Evolutionary conservation across 2,113 vertebrate genomes (phyloP), one percentile per base, ranked within the genome.

Genomic region (Dendropsophus ebraccatus): DNA sequence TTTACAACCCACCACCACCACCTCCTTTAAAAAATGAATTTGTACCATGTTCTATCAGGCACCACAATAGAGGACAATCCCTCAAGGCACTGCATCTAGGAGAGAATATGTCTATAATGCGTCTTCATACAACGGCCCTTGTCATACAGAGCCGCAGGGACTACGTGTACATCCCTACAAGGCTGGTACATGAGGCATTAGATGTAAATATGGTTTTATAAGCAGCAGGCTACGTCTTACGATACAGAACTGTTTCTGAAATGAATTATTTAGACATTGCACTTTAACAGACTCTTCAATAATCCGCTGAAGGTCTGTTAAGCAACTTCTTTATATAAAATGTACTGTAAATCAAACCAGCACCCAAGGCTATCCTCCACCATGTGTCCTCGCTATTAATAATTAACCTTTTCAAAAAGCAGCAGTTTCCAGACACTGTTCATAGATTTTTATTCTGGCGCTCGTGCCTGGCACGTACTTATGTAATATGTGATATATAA

Each of bases 401-500:
- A 75, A 75, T 84, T 84, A 58, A 84, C 65, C 67, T 72, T 41
- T 49, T 83, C 14, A 73, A 83, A 83, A 73, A 25, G 47, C 47
- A 58, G 82, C 67, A 10, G 30, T 21, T 72, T 56, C 13, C 49
- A 69, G 47, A 47, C 45, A 54, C 30, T 17, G 28, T 12, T 45
- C 52, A 41, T 50, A 12, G 37, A 50, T 50, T 52, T 32, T 16
- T 52, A 69, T 28, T 74, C 23, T 14, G 4, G 82, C 13, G 9
- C 14, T 28, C 52, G n/a, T 74, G 16, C 41, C 41, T 49, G 6
- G 72, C 72, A 16, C 11, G 2, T 14, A 25, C n/a, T 28, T 37
- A 14, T 70, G 60, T 0, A 16, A 41, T 11, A n/a, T 72, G 81
- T 25, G n/a, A n/a, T n/a, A 8, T 2, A 70, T n/a, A 30, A 25